Evolutionary conservation across 1,140 invertebrate genomes (phyloP).

Genomic region (Colletes latitarsis): DNA sequence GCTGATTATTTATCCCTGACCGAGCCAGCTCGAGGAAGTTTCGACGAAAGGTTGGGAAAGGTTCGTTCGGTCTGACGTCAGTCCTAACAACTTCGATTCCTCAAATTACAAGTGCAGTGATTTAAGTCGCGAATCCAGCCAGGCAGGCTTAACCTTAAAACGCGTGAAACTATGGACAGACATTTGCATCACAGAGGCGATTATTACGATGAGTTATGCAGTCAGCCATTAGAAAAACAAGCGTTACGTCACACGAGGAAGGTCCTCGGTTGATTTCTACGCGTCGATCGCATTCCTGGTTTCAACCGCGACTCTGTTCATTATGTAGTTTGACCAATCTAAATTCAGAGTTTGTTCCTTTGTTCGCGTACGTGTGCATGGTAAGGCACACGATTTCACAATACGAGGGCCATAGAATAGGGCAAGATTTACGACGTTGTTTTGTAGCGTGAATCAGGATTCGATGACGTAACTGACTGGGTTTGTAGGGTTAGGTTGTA

Average conservation of each 20-base stretch:
- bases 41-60: constrained; percentile 45
- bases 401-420: too few species aligned
- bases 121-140: not conserved
- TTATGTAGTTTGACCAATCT: too few species aligned
- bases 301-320: not conserved
- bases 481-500: too few species aligned
- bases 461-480: too few species aligned
- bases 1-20: constrained; percentile 38
- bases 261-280: constrained; percentile 24
- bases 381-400: too few species aligned
- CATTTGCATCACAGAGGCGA: constrained; percentile 19
- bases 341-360: too few species aligned
- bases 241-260: constrained; percentile 51
- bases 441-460: too few species aligned
- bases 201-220: constrained; percentile 7
- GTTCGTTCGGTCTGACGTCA: constrained; percentile 23
- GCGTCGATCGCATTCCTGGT: not conserved
- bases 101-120: not conserved
- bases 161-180: not conserved
- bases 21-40: constrained; percentile 15
- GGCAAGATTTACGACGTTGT: too few species aligned
- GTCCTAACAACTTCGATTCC: constrained; percentile 8
- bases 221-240: constrained; percentile 36
- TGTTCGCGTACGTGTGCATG: too few species aligned
- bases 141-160: not conserved